Evolutionary conservation across 1,140 invertebrate genomes (phyloP).

Genomic region (Pseudoatta argentina): DNA sequence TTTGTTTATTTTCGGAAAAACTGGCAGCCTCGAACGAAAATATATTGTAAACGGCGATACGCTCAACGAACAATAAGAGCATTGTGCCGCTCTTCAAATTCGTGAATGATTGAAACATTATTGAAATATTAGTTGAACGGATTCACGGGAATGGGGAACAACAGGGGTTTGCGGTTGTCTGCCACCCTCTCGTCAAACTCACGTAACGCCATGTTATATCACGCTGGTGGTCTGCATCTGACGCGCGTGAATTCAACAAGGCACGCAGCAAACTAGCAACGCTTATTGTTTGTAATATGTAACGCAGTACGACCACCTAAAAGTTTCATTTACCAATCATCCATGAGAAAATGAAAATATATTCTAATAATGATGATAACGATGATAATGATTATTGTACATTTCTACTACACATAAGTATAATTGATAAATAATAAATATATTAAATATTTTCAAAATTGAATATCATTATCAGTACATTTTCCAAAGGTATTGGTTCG

Average conservation of each 20-base stretch:
- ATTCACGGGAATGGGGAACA: conserved; percentile 62
- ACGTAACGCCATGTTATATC: conserved; percentile 84
- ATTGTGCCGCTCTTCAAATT: conserved; percentile 42
- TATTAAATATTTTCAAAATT: not conserved
- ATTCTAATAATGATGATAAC: not conserved
- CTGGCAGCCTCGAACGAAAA: not conserved
- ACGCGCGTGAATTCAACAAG: conserved; percentile 83
- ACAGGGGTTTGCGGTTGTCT: conserved; percentile 44
- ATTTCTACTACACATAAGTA: not conserved
- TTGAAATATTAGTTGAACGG: conserved; percentile 69
- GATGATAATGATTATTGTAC: not conserved
- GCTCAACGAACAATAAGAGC: conserved; percentile 21
- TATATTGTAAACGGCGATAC: not conserved
- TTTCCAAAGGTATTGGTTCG: not conserved
- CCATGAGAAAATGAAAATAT: not conserved
- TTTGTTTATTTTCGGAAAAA: not conserved
- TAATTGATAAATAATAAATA: too few relatives aligned
- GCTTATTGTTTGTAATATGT: conserved; percentile 79
- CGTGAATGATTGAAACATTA: conserved; percentile 65
- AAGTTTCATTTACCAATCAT: conserved; percentile 8
- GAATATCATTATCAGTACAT: not conserved
- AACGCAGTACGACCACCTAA: conserved; percentile 24
- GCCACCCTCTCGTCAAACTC: conserved; percentile 78
- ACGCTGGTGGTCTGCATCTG: conserved; percentile 79
- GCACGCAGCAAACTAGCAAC: conserved; percentile 80